A percentile compares a stretch with the other conserved stretches of the same genome.
Evolutionary conservation across 2,113 vertebrate species (phyloP).

Genomic region (Nycticorax nycticorax): DNA sequence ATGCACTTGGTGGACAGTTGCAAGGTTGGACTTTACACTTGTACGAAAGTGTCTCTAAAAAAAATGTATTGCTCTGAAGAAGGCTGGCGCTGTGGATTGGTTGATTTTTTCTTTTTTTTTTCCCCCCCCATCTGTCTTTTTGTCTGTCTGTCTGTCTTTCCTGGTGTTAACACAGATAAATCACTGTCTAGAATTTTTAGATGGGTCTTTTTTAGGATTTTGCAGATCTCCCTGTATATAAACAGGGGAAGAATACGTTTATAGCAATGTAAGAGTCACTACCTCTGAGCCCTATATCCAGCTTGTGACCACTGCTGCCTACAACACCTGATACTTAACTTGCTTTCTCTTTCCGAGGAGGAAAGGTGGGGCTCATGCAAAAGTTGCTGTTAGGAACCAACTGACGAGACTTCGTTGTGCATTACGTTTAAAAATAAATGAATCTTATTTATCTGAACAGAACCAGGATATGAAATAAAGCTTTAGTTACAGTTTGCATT

Average conservation of each 20-base stretch:
- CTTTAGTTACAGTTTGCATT: neutral
- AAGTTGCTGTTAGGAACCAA: neutral
- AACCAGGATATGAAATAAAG: conserved; percentile 3
- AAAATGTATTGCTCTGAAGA: neutral
- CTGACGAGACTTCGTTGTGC: neutral
- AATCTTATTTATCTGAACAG: neutral
- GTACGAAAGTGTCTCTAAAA: neutral
- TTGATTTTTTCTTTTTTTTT: neutral
- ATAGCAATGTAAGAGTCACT: neutral
- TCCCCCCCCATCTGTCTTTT: neutral
- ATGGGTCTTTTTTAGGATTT: neutral
- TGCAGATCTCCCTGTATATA: neutral
- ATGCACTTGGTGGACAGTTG: neutral
- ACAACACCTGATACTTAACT: neutral
- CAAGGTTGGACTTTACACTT: neutral
- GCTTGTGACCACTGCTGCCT: neutral
- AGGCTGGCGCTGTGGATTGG: neutral
- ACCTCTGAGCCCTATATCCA: neutral
- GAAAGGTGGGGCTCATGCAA: neutral
- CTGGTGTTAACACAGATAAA: neutral
- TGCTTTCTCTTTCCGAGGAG: neutral
- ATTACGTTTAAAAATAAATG: neutral
- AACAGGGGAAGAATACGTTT: neutral
- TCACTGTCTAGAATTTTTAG: neutral
- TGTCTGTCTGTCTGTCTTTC: neutral